Evolutionary conservation across 1,140 invertebrate genomes (phyloP), one percentile per base, ranked within the genome.

Genomic region (Drosophila subpulchrella): DNA sequence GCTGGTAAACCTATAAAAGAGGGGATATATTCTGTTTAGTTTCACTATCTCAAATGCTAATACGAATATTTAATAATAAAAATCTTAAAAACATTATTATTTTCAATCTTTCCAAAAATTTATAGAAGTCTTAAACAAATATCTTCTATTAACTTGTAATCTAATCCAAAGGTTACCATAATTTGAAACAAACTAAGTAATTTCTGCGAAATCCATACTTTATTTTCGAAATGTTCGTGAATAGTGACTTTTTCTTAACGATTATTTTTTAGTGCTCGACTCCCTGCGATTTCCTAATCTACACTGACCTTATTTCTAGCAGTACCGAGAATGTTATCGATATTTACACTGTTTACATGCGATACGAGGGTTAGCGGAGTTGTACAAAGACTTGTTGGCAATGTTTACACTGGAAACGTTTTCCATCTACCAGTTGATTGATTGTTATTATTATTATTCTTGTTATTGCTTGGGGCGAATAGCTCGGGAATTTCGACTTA

Each of bases 281-380:
- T 65, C 3, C 34, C 63, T 44, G 42, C 30, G 7, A 24, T 44
- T 66, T 67, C 46, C 38, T 66, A 68, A 68, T 68, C 65, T 68
- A 17, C 46, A 24, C 17, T 67, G 61, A 68, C 65, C 65, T 15
- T 68, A 66, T 46, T 65, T 68, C 47, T 10, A 51, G 1, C 12
- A 53, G 47, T 46, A 34, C 60, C 11, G 20, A 46, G 32, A 53
- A 68, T 66, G 65, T 66, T 68, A 68, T 68, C 65, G 46, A 68
- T 44, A 65, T 65, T 63, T 50, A 63, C 65, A 68, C 10, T 68
- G 61, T 67, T 68, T 67, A 54, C 65, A 68, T 38, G 62, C 54
- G 56, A 65, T 65, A 65, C 41, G 56, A 46, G 30, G 47, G n/a
- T 30, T 62, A 20, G 46, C 46, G n/a, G n/a, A 42, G 27, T 42